A percentile compares a stretch with the other conserved stretches of the same genome.
phyloP scores from a whole-genome alignment of 2,888 invertebrate genomes.

The Fissipunctia ypsillon region DNA sequence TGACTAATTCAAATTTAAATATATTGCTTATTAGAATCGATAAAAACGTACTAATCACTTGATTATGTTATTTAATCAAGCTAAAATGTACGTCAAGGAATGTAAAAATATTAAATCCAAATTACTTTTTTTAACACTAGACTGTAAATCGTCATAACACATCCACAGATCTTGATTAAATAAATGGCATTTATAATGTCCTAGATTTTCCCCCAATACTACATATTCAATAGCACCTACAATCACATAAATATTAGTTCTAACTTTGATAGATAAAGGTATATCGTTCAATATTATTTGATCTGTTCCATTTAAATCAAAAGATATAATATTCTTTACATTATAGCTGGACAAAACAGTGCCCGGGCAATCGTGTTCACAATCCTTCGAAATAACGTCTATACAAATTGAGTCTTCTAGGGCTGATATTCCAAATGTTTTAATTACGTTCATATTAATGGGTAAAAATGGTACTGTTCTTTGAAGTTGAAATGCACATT shows the following conservation, averaged over 20 bases:
- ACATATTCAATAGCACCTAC: too few relatives aligned
- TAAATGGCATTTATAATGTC: too few relatives aligned
- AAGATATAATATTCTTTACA: slow-evolving; percentile 43
- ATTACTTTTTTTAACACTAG: slow-evolving; percentile 45
- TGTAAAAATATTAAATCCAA: slow-evolving; percentile 23
- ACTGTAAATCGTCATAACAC: background rate
- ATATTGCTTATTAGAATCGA: too few relatives aligned
- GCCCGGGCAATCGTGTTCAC: slow-evolving; percentile 44
- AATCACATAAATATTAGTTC: slow-evolving; percentile 11
- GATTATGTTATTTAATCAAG: too few relatives aligned
- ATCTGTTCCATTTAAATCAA: slow-evolving; percentile 45
- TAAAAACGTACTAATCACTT: too few relatives aligned
- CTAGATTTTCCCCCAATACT: too few relatives aligned
- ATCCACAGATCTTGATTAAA: too few relatives aligned
- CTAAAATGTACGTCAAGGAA: too few relatives aligned
- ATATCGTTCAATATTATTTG: slow-evolving; percentile 42
- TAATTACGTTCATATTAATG: slow-evolving; percentile 38
- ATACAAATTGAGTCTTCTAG: slow-evolving; percentile 43
- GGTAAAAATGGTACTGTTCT: slow-evolving; percentile 43
- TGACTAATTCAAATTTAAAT: too few relatives aligned
- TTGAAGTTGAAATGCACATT: slow-evolving; percentile 42
- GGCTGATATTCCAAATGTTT: slow-evolving; percentile 43
- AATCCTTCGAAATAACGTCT: slow-evolving; percentile 40
- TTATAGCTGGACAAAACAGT: slow-evolving; percentile 43
- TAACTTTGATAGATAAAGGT: slow-evolving; percentile 43